Percentiles rank a stretch among this genome's conserved stretches.
Conservation (phyloP, 2,888 invertebrate species). For the Cinara cedri region DNA sequence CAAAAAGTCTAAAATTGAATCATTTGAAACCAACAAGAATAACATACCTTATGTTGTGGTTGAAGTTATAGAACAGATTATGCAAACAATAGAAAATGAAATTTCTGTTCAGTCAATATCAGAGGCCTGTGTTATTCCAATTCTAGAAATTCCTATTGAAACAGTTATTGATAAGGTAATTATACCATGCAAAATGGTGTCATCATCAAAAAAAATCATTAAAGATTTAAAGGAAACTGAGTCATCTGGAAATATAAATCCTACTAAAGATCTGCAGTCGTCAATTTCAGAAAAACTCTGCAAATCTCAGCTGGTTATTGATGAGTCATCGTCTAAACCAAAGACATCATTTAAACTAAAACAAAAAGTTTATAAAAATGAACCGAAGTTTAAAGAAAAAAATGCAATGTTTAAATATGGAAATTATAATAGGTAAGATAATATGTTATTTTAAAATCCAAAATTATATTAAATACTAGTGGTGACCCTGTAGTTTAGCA, state of each 20-base stretch:
- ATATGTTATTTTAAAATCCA: background rate
- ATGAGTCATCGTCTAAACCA: too few species aligned
- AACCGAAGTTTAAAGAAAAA: slow-evolving; percentile 45
- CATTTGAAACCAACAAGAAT: background rate
- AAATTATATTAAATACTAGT: too few species aligned
- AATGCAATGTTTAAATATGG: slow-evolving; percentile 57
- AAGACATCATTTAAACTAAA: slow-evolving; percentile 24
- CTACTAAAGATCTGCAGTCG: slow-evolving; percentile 79
- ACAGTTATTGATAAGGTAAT: background rate
- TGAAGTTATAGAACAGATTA: slow-evolving; percentile 19
- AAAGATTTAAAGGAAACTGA: background rate
- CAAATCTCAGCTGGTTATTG: background rate
- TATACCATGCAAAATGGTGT: background rate
- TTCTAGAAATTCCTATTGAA: slow-evolving; percentile 14
- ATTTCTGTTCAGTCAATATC: background rate
- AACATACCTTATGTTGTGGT: background rate
- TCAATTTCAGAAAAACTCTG: background rate
- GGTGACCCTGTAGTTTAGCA: too few species aligned
- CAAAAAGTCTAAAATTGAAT: slow-evolving; percentile 9
- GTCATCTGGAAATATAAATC: background rate
- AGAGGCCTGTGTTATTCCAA: background rate
- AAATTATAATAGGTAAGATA: slow-evolving; percentile 58
- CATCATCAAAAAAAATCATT: background rate
- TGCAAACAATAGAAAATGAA: background rate
- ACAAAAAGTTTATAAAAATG: slow-evolving; percentile 36